Evolutionary conservation across 2,113 vertebrate genomes (phyloP), one percentile per base, ranked within the genome.

Genomic region (Phyllostomus hastatus): DNA sequence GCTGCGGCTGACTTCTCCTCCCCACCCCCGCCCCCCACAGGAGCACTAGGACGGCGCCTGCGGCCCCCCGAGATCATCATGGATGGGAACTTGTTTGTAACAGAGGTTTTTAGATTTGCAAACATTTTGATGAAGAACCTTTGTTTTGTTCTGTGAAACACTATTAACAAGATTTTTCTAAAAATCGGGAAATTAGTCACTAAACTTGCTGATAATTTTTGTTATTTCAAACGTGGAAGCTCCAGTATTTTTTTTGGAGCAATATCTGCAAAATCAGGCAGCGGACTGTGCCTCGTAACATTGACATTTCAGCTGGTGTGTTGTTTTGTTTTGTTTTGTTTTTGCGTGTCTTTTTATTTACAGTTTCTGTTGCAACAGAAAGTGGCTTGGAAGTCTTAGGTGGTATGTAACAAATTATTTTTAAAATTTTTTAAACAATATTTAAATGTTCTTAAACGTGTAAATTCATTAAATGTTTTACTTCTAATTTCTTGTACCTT

Each of bases 311-410:
- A 99, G 98, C 98, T 50, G 93, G 96, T 92, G 91, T 92, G 81
- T 97, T 91, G 95, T 92, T 91, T 92, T 35, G 72, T 86, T 91
- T 91, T 20, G 73, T 96, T 92, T 80, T 50, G 80, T 38, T 76
- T 75, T 76, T 52, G 54, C 41, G 41, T 75, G 95, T 97, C 83
- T 95, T 98, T 98, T 97, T 98, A 92, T 97, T 98, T 98, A 97
- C 97, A 54, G 6, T 98, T 99, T 99, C 97, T 99, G 99, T 99
- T 98, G 98, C 98, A 99, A 98, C 99, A 99, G 99, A 99, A 98
- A 98, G 97, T 98, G 98, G 99, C 99, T 99, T 99, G 99, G 99
- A 99, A 99, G 99, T 99, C 99, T 99, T 99, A 99, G 99, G 99
- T 99, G 98, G 97, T 98, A 97, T 98, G 98, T 98, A 98, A 98